Conservation (phyloP, 2,888 invertebrate species). For the Orthosia gracilis region DNA sequence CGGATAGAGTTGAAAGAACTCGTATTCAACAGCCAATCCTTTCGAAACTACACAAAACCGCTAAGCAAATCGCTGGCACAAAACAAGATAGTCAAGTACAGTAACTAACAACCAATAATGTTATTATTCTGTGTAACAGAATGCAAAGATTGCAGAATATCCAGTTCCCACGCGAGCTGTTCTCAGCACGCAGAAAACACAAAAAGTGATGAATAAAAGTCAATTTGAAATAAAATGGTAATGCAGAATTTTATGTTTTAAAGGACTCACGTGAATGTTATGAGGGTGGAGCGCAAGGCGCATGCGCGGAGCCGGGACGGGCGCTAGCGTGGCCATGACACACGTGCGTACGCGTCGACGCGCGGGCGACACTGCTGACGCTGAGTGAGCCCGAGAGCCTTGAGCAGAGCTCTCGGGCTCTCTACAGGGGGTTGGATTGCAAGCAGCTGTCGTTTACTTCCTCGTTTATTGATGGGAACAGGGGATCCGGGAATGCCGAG, state of each 20-base stretch:
- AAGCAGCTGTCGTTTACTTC: slow-evolving; percentile 65
- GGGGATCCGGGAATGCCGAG: slow-evolving; percentile 23
- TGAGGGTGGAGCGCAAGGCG: slow-evolving; percentile 86
- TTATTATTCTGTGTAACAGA: slow-evolving; percentile 78
- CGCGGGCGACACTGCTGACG: slow-evolving; percentile 63
- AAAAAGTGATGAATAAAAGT: slow-evolving; percentile 43
- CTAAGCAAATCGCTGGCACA: slow-evolving; percentile 44
- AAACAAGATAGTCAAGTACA: slow-evolving; percentile 62
- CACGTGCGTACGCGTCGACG: slow-evolving; percentile 76
- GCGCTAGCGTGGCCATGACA: slow-evolving; percentile 75
- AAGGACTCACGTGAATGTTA: slow-evolving; percentile 86
- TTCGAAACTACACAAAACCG: slow-evolving; percentile 35
- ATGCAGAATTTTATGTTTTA: slow-evolving; percentile 18
- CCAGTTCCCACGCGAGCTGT: slow-evolving; percentile 81
- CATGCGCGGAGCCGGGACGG: slow-evolving; percentile 85
- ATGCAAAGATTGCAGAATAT: slow-evolving; percentile 85
- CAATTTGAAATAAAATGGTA: slow-evolving; percentile 16
- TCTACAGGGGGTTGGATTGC: slow-evolving; percentile 62
- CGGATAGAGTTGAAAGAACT: slow-evolving; percentile 21
- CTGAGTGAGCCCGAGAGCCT: slow-evolving; percentile 47
- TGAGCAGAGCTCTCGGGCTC: slow-evolving; percentile 33
- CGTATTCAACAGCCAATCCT: slow-evolving; percentile 11
- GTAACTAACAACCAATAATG: slow-evolving; percentile 69
- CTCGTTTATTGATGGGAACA: slow-evolving; percentile 56
- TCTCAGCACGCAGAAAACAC: slow-evolving; percentile 60